A percentile compares a stretch with the other conserved stretches of the same genome.
These are phyloP conservation scores for Hylyphantes graminicola DNA, from an alignment of 1,140 invertebrate genomes.

Conservation along the genomic window DNA sequence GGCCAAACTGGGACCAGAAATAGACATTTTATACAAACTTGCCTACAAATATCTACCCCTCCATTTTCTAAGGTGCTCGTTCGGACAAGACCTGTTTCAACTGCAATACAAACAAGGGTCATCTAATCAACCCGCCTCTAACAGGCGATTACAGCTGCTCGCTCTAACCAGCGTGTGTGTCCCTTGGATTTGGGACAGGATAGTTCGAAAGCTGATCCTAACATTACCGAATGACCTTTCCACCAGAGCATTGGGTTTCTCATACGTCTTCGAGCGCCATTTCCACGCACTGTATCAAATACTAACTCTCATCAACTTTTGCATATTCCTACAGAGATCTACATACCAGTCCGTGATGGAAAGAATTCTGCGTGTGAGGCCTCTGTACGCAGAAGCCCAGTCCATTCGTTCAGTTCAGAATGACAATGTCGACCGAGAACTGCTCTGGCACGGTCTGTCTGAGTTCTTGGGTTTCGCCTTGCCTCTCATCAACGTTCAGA, in stretches of 20 bases:
- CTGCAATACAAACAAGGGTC: slow-evolving; percentile 9
- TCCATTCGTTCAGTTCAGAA: slow-evolving; percentile 7
- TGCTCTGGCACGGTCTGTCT: slow-evolving; percentile 34
- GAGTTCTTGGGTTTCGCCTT: slow-evolving; percentile 40
- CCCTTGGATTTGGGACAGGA: slow-evolving; percentile 40
- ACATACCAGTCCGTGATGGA: slow-evolving; percentile 10
- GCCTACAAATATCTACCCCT: slow-evolving; percentile 27
- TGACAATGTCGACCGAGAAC: slow-evolving; percentile 27
- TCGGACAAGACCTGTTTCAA: slow-evolving; percentile 39
- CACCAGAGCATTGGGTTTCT: not conserved
- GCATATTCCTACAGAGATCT: slow-evolving; percentile 40
- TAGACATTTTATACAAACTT: slow-evolving; percentile 43
- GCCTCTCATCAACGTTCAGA: slow-evolving; percentile 30
- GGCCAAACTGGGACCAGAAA: slow-evolving; percentile 14
- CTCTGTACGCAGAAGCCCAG: slow-evolving; percentile 23
- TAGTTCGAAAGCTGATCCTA: slow-evolving; percentile 8
- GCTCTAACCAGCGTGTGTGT: slow-evolving; percentile 3
- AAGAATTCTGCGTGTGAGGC: slow-evolving; percentile 17
- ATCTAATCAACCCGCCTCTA: not conserved
- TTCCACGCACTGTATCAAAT: slow-evolving; percentile 4
- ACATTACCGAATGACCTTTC: not conserved
- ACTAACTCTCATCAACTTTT: slow-evolving; percentile 27
- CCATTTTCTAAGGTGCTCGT: not conserved
- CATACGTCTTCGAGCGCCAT: slow-evolving; percentile 11
- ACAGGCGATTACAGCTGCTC: not conserved